Base-by-base conservation (phyloP, 1,140 invertebrate species). In the Drosophila nannoptera region DNA sequence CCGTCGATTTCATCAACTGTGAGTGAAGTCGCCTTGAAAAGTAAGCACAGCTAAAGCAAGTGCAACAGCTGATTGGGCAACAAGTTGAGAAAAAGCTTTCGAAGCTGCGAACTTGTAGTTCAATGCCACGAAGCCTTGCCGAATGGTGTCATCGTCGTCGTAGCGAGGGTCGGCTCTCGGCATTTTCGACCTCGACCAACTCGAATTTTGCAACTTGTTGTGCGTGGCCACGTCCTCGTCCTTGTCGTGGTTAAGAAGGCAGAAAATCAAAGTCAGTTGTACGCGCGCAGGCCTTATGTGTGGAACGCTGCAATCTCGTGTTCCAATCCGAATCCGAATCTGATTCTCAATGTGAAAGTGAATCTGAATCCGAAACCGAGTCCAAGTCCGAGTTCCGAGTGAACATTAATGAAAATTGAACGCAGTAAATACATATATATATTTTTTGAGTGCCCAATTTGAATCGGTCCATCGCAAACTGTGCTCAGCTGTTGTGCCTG, bases 71-170 rank as follows among this genome's bases (percentile, higher is more conserved):
- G 81, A 77, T 86, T 75, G 75, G 82, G 81, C 81, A 86, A 86
- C 81, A 86, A 86, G 81, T 86, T 86, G 82, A 70, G 81, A 86
- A 86, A 86, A 86, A 86, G 81, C 81, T 86, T 86, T 86, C 81
- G 82, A 77, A 77, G 55, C 80, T 80, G 63, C 58, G 49, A 66
- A 74, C 45, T 65, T 48, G 65, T 52, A 78, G 66, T 86, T 81
- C 80, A 84, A 84, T 84, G 80, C 80, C 80, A 78, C 31, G 45
- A 61, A 59, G 53, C 40, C 67, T 63, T 46, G 66, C 56, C 55
- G 62, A 61, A 32, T 31, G 29, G 14, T 22, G 9, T 52, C 50
- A 32, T 49, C 55, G 16, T 48, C 53, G 52, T 50, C 31, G 12
- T 31, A 29, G 31, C 22, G 22, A 22, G 22, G 45, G 46, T 56